These are phyloP conservation scores for Ophion obscuratus DNA, from an alignment of 2,888 invertebrate species.

Conservation along the genomic window DNA sequence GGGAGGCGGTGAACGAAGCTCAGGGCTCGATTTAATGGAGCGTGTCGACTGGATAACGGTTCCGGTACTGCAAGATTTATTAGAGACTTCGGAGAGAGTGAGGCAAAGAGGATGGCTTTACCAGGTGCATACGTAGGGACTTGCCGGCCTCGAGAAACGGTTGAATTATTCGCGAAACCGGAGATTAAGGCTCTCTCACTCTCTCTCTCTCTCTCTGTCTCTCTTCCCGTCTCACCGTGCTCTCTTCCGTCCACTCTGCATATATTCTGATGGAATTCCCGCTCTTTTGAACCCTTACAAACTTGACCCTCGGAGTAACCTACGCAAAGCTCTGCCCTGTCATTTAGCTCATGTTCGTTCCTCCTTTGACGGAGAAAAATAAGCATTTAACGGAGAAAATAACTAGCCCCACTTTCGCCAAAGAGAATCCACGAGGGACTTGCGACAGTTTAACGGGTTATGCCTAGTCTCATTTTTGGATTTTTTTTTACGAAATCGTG, in stretches of 20 bases:
- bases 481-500: too few species aligned
- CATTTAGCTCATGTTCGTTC: slow-evolving; percentile 18
- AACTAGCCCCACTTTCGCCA: not conserved
- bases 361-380: slow-evolving; percentile 27
- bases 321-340: slow-evolving; percentile 16
- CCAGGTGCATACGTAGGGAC: slow-evolving; percentile 44
- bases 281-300: slow-evolving; percentile 52
- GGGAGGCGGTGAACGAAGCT: not conserved
- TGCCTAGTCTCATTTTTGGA: too few species aligned
- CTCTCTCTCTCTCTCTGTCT: slow-evolving; percentile 22
- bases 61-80: slow-evolving; percentile 75
- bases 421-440: not conserved
- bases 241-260: slow-evolving; percentile 23
- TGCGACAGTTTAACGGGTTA: not conserved
- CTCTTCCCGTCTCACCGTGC: slow-evolving; percentile 9
- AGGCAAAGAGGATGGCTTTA: slow-evolving; percentile 31
- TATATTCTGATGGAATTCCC: slow-evolving; percentile 24
- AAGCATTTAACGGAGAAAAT: slow-evolving; percentile 22
- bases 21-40: slow-evolving; percentile 76
- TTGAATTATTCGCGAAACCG: slow-evolving; percentile 66
- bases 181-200: slow-evolving; percentile 55
- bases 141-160: slow-evolving; percentile 39
- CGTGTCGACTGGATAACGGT: slow-evolving; percentile 77
- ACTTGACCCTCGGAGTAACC: slow-evolving; percentile 51
- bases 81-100: slow-evolving; percentile 66